Evolutionary conservation across 2,888 invertebrate species (phyloP).

Genomic region (Cosmopolites sordidus): DNA sequence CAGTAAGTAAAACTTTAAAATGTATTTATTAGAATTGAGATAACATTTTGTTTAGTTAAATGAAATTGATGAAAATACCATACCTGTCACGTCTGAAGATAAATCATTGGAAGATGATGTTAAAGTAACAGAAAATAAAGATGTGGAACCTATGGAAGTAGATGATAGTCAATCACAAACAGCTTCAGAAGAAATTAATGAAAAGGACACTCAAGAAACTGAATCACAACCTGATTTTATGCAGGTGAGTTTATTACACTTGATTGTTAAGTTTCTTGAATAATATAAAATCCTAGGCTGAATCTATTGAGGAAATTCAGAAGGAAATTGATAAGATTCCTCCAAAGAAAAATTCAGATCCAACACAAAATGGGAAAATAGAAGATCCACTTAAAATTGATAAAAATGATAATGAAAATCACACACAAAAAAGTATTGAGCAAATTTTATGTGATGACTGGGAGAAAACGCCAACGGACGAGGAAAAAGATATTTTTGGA

Average conservation of each 20-base stretch:
- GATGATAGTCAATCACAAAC: constrained; percentile 4
- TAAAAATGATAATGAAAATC: constrained; percentile 2
- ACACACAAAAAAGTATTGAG: constrained; percentile 10
- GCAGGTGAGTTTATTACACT: background rate
- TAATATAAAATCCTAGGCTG: constrained; percentile 5
- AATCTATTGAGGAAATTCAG: constrained; percentile 24
- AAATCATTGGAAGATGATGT: background rate
- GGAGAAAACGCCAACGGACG: background rate
- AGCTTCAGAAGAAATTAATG: background rate
- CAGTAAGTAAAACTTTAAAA: too few relatives aligned
- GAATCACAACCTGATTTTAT: background rate
- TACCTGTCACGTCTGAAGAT: background rate
- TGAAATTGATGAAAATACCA: background rate
- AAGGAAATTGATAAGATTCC: constrained; percentile 23
- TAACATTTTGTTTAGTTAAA: background rate
- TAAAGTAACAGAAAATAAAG: background rate
- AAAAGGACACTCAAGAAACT: background rate
- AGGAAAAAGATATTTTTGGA: constrained; percentile 2
- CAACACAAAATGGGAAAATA: constrained; percentile 4
- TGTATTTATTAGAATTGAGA: too few relatives aligned
- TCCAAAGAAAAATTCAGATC: constrained; percentile 9
- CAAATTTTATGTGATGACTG: constrained; percentile 17
- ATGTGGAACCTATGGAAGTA: constrained; percentile 5
- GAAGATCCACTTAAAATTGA: background rate
- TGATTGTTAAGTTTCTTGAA: too few relatives aligned